Evolutionary conservation across 2,113 vertebrate species (phyloP).

Genomic region (Lutjanus erythropterus): DNA sequence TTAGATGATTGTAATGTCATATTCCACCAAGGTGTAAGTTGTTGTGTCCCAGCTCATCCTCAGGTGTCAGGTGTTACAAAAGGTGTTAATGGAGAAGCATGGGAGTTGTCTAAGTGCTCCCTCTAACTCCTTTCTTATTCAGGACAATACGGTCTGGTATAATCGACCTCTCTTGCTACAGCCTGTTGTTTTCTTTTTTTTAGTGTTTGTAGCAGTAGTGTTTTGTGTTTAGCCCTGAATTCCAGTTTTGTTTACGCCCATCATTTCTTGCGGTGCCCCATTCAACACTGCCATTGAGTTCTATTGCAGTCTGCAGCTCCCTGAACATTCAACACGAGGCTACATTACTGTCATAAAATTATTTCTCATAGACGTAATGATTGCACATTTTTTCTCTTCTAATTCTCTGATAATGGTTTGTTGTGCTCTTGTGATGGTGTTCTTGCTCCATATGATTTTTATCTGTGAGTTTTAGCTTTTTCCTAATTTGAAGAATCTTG

Average conservation of each 20-base stretch:
- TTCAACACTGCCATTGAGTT: background rate
- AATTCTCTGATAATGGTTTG: background rate
- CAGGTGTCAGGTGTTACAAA: conserved; percentile 52
- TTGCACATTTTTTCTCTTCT: background rate
- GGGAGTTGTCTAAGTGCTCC: conserved; percentile 38
- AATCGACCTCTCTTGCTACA: background rate
- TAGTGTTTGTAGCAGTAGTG: background rate
- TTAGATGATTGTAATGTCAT: conserved; percentile 42
- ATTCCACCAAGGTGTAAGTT: conserved; percentile 4
- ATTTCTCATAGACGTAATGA: background rate
- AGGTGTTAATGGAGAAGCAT: conserved; percentile 61
- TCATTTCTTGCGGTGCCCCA: background rate
- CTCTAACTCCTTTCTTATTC: conserved; percentile 10
- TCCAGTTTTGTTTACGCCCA: background rate
- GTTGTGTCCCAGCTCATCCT: conserved; percentile 32
- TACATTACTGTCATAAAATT: background rate
- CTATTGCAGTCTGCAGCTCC: background rate
- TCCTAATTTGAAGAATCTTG: background rate
- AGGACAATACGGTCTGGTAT: conserved; percentile 2
- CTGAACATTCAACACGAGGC: background rate
- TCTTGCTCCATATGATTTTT: background rate
- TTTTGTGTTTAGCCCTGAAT: background rate
- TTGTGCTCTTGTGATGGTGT: background rate
- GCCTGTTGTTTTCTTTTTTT: background rate
- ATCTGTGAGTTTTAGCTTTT: too few relatives aligned